Base-by-base conservation (phyloP, 2,113 vertebrate species). In the Calyptomena viridis region DNA sequence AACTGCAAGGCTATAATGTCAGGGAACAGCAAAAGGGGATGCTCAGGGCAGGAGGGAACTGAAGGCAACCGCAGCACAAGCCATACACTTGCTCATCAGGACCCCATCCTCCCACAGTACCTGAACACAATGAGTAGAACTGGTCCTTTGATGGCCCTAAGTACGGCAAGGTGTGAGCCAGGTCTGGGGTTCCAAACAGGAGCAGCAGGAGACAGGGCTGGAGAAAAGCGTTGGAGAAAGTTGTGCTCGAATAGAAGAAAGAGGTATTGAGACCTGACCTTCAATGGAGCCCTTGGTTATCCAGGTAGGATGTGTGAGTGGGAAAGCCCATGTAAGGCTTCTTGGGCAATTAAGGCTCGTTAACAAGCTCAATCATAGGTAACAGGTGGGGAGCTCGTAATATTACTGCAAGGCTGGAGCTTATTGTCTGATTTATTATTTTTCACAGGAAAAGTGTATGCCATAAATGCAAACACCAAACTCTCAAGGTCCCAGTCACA, bases 181-280 rank as follows among this genome's bases (percentile, higher is more conserved):
- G 2, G 1, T 23, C 68, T 9, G 10, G 3, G 2, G 1, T 1
- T 9, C 1, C 24, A 58, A 8, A 6, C 6, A 56, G 1, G 2
- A 75, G 4, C 50, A 60, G 30, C 30, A 86, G 11, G 7, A 83
- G 10, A 11, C 8, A n/a, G 18, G 4, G 4, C 46, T 47, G 1
- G 3, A 35, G 4, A 15, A 5, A 35, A 33, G 4, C 2, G 3
- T 1, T 44, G 2, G 10, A 71, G 2, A 84, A 53, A 31, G 3
- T 0, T 4, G 1, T 7, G 8, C 14, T 47, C 0, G 4, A 8
- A 27, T 0, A 1, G 1, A 12, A 60, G 4, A 0, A 46, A 0
- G 1, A 37, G 0, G 0, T 5, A 1, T 6, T 39, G 30, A 63
- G 19, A 19, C 24, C 58, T 56, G 30, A 33, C 12, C 22, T 73